phyloP scores from a whole-genome alignment of 2,888 invertebrate genomes.

The Hipparchia semele region DNA sequence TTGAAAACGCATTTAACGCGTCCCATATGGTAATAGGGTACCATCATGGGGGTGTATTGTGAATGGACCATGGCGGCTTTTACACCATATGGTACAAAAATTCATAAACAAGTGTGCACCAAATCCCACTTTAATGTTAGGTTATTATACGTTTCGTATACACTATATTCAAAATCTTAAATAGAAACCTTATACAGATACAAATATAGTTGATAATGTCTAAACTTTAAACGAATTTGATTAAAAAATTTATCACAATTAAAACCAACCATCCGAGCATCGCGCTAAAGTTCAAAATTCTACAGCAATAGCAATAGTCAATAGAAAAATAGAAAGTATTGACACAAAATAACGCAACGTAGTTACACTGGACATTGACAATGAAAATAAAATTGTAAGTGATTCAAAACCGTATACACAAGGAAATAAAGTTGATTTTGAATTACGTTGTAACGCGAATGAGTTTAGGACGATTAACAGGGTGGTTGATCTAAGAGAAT shows the following conservation, averaged over 20 bases:
- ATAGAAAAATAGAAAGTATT: conserved; percentile 53
- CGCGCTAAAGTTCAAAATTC: conserved; percentile 44
- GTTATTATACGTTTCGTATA: conserved; percentile 59
- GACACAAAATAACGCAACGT: conserved; percentile 59
- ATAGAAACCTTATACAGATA: conserved; percentile 42
- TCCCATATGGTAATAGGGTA: conserved; percentile 77
- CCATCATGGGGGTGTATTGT: conserved; percentile 76
- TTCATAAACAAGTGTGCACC: conserved; percentile 78
- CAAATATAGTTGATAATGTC: conserved; percentile 43
- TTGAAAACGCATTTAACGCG: conserved; percentile 78
- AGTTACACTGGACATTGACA: conserved; percentile 61
- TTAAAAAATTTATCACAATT: conserved; percentile 17
- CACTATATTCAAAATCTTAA: conserved; percentile 7
- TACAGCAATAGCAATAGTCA: conserved; percentile 28
- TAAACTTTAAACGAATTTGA: conserved; percentile 5
- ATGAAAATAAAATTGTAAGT: conserved; percentile 39
- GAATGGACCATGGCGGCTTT: conserved; percentile 72
- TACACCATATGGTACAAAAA: conserved; percentile 81
- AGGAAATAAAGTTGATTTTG: conserved; percentile 48
- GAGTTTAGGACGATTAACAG: conserved; percentile 71
- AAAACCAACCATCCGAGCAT: conserved; percentile 41
- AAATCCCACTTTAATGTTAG: conserved; percentile 68
- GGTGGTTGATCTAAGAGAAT: conserved; percentile 73
- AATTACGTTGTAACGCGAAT: conserved; percentile 44
- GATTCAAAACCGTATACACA: conserved; percentile 36